Evolutionary conservation across 92 coral and sea anemone genomes (phyloP), one percentile per base, ranked within the genome.

Genomic region (Epizoanthus illoricatus): DNA sequence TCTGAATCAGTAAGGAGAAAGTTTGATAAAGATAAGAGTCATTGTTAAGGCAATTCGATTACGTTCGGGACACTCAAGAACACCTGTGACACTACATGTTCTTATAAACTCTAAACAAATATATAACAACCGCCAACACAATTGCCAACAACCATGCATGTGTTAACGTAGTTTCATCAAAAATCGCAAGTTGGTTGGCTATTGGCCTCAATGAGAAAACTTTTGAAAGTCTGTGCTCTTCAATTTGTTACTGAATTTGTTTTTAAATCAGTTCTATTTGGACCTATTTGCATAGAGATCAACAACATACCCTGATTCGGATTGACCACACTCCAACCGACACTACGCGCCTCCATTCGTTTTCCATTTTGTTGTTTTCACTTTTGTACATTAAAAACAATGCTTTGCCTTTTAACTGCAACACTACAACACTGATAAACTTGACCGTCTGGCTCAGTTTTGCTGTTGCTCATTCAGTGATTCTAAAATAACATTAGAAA

Each of bases 71-170:
- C 76, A 72, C 76, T 72, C 76, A 72, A 72, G n/a, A 45, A 72
- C 76, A 72, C 76, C 76, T 45, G 76, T 72, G 76, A 72, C 76
- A 72, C 76, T 11, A 72, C 76, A 47, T 60, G 76, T 72, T 72
- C 76, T 72, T 71, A 13, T 0, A 9, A 13, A 13, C 24, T 71
- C 5, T 71, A 45, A 68, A 28, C 73, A 68, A 71, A 45, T 71
- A 71, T 71, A 71, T 45, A 71, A 45, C 23, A 71, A 71, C 60
- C 76, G 76, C 76, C 76, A 45, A 42, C 45, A 42, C 45, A 42
- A 42, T 42, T 42, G 45, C 45, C 45, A 42, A 42, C 45, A 42
- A 42, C 45, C 45, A 42, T 5, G 45, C 76, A 71, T 0, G 76
- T 71, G 28, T 10, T 19, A 71, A 20, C 76, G 76, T 71, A 71